Evolutionary conservation across 2,888 invertebrate species (phyloP).

Genomic region (Xestobium rufovillosum): DNA sequence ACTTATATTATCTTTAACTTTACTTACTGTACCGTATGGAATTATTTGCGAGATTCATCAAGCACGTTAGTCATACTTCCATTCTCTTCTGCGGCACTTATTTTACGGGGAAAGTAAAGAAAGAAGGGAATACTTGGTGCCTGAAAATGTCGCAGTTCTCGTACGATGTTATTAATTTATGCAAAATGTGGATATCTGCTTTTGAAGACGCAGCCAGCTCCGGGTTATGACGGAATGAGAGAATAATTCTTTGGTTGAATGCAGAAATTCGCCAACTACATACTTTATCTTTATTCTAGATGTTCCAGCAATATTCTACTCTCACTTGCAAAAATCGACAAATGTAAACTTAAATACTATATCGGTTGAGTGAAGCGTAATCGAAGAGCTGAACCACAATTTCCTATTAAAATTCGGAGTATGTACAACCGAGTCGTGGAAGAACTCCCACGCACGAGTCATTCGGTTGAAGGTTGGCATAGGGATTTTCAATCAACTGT

Average conservation of each 20-base stretch:
- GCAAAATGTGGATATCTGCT: conserved; percentile 30
- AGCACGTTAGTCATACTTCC: neutral
- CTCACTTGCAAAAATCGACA: too few species aligned
- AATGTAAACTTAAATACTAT: too few species aligned
- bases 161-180: conserved; percentile 30
- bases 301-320: too few species aligned
- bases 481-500: too few species aligned
- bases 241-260: conserved; percentile 28
- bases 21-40: conserved; percentile 32
- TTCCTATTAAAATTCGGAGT: too few species aligned
- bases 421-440: too few species aligned
- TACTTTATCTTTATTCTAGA: too few species aligned
- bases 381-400: too few species aligned
- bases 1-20: conserved; percentile 44
- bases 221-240: conserved; percentile 26
- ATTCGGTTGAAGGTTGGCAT: too few species aligned
- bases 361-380: too few species aligned
- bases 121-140: neutral
- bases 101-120: neutral
- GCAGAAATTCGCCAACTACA: too few species aligned
- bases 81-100: neutral
- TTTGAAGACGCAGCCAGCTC: conserved; percentile 25
- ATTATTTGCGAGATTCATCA: neutral
- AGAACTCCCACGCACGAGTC: too few species aligned
- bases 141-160: conserved; percentile 12